Base-by-base conservation (phyloP, 2,113 vertebrate genomes). In the Noturus placidus region DNA sequence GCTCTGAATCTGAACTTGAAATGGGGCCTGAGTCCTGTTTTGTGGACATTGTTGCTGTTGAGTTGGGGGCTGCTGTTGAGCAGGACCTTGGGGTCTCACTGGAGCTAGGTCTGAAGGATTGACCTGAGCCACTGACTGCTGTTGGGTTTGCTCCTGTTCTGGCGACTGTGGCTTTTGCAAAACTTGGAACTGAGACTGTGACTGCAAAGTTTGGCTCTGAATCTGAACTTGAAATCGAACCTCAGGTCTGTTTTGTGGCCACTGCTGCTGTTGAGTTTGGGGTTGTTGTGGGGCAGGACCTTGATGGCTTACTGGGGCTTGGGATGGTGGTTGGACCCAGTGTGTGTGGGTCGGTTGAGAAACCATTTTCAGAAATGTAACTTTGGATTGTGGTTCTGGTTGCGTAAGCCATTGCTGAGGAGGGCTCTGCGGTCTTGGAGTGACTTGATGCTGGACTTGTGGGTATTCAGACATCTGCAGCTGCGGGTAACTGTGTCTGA, bases 91-190 rank as follows among this genome's bases (percentile, higher is more conserved):
- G 74, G 76, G 35, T 87, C 65, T 85, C 33, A 85, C 72, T 78
- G 90, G 80, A 35, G 27, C 80, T 61, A 84, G 87, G 46, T 27
- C 25, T 87, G 89, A 83, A 69, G 84, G 72, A 13, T 86, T 84
- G 30, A 52, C 42, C 74, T 35, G 77, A 76, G 91, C 35, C 90
- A 77, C 6, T 94, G 56, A 79, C 20, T 89, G 84, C 19, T 76
- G 42, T 46, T 74, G 87, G 72, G 59, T 4, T 77, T 56, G 69
- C 35, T 89, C 88, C 54, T 46, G 35, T 52, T 70, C 91, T 74
- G 91, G 90, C 19, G 91, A 91, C 25, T 94, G 93, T 1, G 89
- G 42, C 3, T 77, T 91, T 46, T 83, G 78, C 83, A 90, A 84
- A 65, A 91, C 88, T 30, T 88, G 84, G 17, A 89, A 35, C 65